A percentile compares a stretch with the other conserved stretches of the same genome.
Evolutionary conservation across 2,797 vertebrate species (phyloP).

Genomic region (Mus minutoides): DNA sequence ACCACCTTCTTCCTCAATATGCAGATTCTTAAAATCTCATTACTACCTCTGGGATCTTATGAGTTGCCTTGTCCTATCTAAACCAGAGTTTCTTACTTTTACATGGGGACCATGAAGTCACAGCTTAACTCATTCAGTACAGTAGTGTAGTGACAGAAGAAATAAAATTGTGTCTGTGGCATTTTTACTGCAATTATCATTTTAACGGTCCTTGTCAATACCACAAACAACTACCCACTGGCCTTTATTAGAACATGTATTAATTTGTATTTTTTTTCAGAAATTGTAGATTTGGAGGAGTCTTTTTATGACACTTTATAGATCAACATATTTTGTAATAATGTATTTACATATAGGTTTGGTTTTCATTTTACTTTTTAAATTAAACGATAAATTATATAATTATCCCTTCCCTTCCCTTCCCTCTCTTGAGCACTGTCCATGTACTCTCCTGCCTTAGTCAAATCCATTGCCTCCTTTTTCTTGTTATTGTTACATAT

Average conservation of each 20-base stretch:
- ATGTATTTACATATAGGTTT: background rate
- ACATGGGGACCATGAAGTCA: rapidly evolving
- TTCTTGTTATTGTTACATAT: background rate
- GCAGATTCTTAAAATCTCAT: background rate
- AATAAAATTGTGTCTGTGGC: too few species aligned
- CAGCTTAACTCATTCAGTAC: background rate
- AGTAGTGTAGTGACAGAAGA: background rate
- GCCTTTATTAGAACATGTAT: background rate
- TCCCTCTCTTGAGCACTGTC: background rate
- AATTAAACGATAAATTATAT: background rate
- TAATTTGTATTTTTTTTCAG: background rate
- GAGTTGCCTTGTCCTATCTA: rapidly evolving
- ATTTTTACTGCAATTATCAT: too few species aligned
- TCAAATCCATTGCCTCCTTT: background rate
- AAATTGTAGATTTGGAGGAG: background rate
- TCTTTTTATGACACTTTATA: background rate
- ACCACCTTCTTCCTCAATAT: background rate
- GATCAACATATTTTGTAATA: background rate
- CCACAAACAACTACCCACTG: background rate
- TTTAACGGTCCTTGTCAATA: background rate
- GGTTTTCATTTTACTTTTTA: background rate
- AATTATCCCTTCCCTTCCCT: background rate
- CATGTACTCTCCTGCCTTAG: background rate
- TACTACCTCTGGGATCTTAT: background rate
- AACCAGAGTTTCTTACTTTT: background rate